phyloP scores from a whole-genome alignment of 2,797 vertebrate species.

The Poeciliopsis gracilis region DNA sequence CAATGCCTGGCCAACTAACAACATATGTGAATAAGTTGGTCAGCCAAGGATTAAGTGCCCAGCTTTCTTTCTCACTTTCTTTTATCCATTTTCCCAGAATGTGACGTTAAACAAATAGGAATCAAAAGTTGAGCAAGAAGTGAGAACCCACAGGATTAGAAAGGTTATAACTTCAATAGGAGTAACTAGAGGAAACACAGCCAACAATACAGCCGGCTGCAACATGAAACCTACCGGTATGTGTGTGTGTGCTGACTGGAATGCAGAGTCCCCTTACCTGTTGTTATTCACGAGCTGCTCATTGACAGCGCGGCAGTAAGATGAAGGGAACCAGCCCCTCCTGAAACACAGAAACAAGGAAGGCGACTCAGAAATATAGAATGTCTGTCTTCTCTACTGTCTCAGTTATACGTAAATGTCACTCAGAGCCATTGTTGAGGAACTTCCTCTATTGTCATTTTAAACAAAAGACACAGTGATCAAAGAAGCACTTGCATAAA shows the following conservation, averaged over 20 bases:
- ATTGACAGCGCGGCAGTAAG: constrained; percentile 85
- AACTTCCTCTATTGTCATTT: not conserved
- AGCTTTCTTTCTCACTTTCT: constrained; percentile 35
- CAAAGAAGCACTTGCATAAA: not conserved
- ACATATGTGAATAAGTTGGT: constrained; percentile 62
- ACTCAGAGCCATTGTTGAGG: constrained; percentile 14
- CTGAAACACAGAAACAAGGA: constrained; percentile 74
- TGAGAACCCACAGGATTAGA: constrained; percentile 51
- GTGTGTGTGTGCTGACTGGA: constrained; percentile 32
- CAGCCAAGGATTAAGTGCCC: constrained; percentile 56
- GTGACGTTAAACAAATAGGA: constrained; percentile 32
- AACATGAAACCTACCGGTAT: constrained; percentile 59
- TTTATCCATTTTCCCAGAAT: constrained; percentile 39
- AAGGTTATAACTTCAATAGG: constrained; percentile 53
- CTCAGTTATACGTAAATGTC: constrained; percentile 12
- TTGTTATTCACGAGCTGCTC: constrained; percentile 87
- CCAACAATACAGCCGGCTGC: constrained; percentile 67
- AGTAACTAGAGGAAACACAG: constrained; percentile 67
- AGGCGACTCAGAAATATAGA: constrained; percentile 21
- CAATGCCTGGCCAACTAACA: not conserved
- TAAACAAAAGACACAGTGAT: not conserved
- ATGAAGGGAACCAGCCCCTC: constrained; percentile 98
- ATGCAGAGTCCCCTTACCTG: constrained; percentile 80
- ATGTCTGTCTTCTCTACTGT: constrained; percentile 12
- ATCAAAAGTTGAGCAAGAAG: constrained; percentile 60